Conservation (phyloP, 2,797 vertebrate species). For the Brachyalestes nurse region DNA sequence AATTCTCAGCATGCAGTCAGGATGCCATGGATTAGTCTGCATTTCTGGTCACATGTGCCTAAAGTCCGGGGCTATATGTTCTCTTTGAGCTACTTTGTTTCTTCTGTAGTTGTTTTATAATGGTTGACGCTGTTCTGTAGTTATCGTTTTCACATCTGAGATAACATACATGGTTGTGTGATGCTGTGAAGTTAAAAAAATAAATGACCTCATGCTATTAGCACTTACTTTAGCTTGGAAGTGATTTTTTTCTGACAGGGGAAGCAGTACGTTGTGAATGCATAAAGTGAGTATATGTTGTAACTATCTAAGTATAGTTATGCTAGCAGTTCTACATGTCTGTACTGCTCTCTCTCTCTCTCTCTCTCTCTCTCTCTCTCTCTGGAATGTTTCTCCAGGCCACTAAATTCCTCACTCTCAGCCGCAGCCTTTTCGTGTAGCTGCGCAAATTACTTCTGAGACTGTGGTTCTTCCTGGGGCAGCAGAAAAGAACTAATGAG, state of each 20-base stretch:
- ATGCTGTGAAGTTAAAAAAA: background rate
- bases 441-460: constrained; percentile 69
- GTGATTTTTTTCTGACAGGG: too few species aligned
- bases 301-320: too few species aligned
- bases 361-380: background rate
- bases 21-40: background rate
- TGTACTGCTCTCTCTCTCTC: constrained; percentile 1
- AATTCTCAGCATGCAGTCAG: background rate
- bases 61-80: background rate
- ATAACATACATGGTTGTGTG: too few species aligned
- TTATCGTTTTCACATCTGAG: background rate
- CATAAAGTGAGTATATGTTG: too few species aligned
- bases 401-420: constrained; percentile 75
- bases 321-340: background rate
- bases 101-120: background rate
- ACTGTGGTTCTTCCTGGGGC: constrained; percentile 38
- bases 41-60: background rate
- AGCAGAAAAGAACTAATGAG: constrained; percentile 14
- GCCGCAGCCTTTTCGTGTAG: constrained; percentile 62
- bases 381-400: constrained; percentile 70
- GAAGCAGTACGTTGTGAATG: too few species aligned
- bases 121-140: background rate
- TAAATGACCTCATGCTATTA: background rate
- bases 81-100: background rate
- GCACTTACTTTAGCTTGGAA: background rate